Evolutionary conservation across 2,888 invertebrate species (phyloP).

Genomic region (Aromia moschata): DNA sequence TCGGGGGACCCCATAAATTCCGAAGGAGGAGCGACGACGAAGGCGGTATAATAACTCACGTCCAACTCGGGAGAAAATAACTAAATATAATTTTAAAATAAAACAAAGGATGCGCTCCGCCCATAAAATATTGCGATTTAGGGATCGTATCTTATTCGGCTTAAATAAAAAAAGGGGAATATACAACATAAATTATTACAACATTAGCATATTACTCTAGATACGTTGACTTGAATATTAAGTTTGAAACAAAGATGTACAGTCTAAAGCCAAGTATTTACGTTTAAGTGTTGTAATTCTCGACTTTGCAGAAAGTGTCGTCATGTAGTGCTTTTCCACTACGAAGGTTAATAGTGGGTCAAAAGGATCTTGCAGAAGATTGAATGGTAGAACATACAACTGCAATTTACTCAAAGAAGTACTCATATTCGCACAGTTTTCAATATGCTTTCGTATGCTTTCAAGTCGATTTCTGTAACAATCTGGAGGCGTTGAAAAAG

Average conservation of each 20-base stretch:
- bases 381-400: too few relatives aligned
- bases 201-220: conserved; percentile 31
- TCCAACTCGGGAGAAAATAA: conserved; percentile 48
- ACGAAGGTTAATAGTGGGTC: too few relatives aligned
- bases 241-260: not conserved
- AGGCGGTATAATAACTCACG: conserved; percentile 52
- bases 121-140: conserved; percentile 50
- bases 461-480: too few relatives aligned
- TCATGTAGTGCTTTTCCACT: too few relatives aligned
- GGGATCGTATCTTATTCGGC: conserved; percentile 36
- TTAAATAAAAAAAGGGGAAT: conserved; percentile 30
- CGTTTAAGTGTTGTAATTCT: too few relatives aligned
- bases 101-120: conserved; percentile 48
- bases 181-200: conserved; percentile 37
- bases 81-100: conserved; percentile 53
- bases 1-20: conserved; percentile 52
- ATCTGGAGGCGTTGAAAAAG: too few relatives aligned
- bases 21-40: conserved; percentile 47
- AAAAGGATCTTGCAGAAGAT: too few relatives aligned
- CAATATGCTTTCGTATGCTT: too few relatives aligned
- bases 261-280: conserved; percentile 6
- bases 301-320: too few relatives aligned
- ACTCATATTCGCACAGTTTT: too few relatives aligned
- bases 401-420: too few relatives aligned
- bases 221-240: conserved; percentile 17